Conservation (phyloP, 2,797 vertebrate genomes). For the Premnoplex brunnescens region DNA sequence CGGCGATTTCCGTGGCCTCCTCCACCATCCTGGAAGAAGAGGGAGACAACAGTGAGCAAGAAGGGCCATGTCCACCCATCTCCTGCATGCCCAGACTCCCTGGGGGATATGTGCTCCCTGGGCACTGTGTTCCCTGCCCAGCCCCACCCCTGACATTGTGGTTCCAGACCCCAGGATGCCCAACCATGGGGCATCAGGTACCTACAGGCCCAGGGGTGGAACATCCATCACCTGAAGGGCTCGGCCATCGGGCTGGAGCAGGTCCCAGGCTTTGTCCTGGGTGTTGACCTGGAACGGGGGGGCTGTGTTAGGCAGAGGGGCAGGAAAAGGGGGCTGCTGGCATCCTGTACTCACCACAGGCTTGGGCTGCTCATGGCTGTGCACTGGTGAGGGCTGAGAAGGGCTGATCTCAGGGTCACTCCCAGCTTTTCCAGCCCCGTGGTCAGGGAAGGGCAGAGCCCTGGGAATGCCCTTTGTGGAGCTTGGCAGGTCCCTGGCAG, state of each 20-base stretch:
- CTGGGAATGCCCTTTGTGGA: fast-evolving
- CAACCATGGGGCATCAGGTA: neutral
- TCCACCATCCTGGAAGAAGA: constrained; percentile 75
- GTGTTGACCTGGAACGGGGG: constrained; percentile 74
- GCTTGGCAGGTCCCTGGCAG: neutral
- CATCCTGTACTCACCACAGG: neutral
- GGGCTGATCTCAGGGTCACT: neutral
- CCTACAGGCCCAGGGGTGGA: constrained; percentile 81
- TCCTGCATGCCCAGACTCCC: fast-evolving
- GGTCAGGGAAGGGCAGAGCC: neutral
- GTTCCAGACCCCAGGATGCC: neutral
- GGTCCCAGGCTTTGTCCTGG: constrained; percentile 76
- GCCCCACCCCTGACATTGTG: fast-evolving
- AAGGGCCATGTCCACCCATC: neutral
- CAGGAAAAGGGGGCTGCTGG: neutral
- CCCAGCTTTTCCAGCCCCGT: neutral
- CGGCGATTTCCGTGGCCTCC: constrained; percentile 75
- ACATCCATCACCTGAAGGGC: constrained; percentile 73
- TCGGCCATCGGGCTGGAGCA: constrained; percentile 67
- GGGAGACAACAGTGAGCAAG: fast-evolving
- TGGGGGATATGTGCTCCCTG: neutral
- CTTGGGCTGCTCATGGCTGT: fast-evolving
- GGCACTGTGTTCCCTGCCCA: neutral
- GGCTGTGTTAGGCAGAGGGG: neutral
- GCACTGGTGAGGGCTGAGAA: neutral